A percentile compares a stretch with the other conserved stretches of the same genome.
These are phyloP conservation scores for Microtus oregoni DNA, from an alignment of 2,113 vertebrate genomes.

Conservation along the genomic window DNA sequence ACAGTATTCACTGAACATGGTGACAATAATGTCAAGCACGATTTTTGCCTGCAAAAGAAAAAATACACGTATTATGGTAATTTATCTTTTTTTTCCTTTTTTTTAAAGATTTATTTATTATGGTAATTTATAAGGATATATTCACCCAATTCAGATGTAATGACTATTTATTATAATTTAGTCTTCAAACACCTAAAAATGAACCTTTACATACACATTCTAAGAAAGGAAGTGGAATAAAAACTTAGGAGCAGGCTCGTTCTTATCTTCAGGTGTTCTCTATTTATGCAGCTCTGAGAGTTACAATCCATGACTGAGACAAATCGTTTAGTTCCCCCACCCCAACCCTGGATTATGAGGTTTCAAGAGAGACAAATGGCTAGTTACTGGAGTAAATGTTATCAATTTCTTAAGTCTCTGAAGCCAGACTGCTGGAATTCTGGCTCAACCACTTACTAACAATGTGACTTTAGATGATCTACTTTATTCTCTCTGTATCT, in stretches of 20 bases:
- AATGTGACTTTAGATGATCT: background rate
- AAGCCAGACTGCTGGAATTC: background rate
- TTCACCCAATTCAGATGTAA: constrained; percentile 31
- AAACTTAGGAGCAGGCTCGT: background rate
- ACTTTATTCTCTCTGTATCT: background rate
- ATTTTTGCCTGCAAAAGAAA: constrained; percentile 93
- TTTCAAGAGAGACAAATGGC: constrained; percentile 42
- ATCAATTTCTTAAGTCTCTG: background rate
- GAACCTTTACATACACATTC: background rate
- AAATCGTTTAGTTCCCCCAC: constrained; percentile 34
- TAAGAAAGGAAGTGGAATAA: constrained; percentile 35
- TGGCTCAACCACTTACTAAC: background rate
- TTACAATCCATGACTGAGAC: constrained; percentile 64
- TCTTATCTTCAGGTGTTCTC: constrained; percentile 54
- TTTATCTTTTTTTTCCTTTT: no score
- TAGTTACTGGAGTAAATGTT: background rate
- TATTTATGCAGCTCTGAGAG: constrained; percentile 39
- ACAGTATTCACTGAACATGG: constrained; percentile 98
- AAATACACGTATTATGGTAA: constrained; percentile 56
- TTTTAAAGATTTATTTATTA: no score
- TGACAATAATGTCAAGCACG: constrained; percentile 96
- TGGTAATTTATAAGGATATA: constrained; percentile 40
- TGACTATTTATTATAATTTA: constrained; percentile 40
- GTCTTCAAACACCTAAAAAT: constrained; percentile 41
- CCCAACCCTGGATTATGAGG: background rate